Base-by-base conservation (phyloP, 1,140 invertebrate species). In the Acyrthosiphon pisum region DNA sequence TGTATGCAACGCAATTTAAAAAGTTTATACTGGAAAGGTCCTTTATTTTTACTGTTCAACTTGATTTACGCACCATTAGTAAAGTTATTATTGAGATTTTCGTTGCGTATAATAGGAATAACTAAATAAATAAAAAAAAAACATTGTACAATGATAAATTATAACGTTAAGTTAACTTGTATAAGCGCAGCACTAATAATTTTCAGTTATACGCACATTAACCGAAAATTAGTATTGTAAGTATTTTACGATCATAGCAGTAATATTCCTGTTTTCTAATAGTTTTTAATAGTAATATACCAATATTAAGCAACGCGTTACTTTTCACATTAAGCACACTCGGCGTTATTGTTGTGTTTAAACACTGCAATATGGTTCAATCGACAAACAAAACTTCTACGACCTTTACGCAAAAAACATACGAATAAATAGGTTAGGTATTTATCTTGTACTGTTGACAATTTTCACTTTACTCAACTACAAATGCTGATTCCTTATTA, bases 271-370 rank as follows among this genome's bases (percentile, higher is more conserved):
- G 9, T 84, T 30, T 41, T 76, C 0, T 84, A 84, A 76, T 76
- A 18, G 30, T 41, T n/a, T 30, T 83, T 83, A 83, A 22, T 53
- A 53, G 50, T 22, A 83, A 22, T 83, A 84, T 84, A 41, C 83
- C 83, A 26, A 84, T 84, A 84, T 84, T 41, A 41, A 35, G 44
- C 44, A 87, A 50, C n/a, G 14, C 46, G 35, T 87, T 87, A 48
- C 30, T 87, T 87, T 87, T 87, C 44, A 50, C 86, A 87, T 48
- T 48, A 87, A 50, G 35, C 86, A 50, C 86, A 87, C 44, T 87
- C 44, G 86, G 86, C n/a, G 18, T 46, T 48, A 48, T 48, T 87
- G 6, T 87, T 87, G 86, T 87, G 86, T 48, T 48, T 22, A 84
- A 48, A 87, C 44, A 87, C 60, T 76, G 60, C 46, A 87, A 87